A percentile compares a stretch with the other conserved stretches of the same genome.
These are phyloP conservation scores for Drosophila seclusa DNA, from an alignment of 2,888 invertebrate species.

Conservation along the genomic window DNA sequence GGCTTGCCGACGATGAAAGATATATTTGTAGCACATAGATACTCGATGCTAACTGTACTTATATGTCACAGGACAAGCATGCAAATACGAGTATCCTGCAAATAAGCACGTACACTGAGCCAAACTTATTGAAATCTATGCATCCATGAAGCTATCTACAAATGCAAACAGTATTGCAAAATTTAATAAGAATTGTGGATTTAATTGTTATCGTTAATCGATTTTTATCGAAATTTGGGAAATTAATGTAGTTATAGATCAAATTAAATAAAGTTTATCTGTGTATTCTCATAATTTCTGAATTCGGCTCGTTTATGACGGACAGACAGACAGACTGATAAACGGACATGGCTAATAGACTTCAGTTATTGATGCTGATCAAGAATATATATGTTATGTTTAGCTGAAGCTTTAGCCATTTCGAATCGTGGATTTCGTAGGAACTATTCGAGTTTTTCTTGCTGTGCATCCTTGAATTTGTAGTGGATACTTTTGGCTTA, in stretches of 20 bases:
- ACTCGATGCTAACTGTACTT: conserved; percentile 16
- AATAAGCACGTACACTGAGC: neutral
- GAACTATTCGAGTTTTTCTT: neutral
- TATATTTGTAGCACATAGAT: conserved; percentile 59
- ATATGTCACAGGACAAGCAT: neutral
- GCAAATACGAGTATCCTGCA: neutral
- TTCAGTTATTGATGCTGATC: neutral
- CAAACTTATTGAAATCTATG: neutral
- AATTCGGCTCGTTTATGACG: too few relatives aligned
- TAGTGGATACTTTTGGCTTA: conserved; percentile 8
- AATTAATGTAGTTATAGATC: neutral
- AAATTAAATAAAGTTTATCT: neutral
- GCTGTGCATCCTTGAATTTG: conserved; percentile 7
- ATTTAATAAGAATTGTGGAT: too few relatives aligned
- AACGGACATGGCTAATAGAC: neutral
- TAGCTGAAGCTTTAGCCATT: neutral
- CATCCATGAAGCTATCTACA: neutral
- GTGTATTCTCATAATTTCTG: too few relatives aligned
- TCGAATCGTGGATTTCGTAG: neutral
- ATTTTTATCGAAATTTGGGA: neutral
- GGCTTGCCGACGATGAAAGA: conserved; percentile 54
- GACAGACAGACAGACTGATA: too few relatives aligned
- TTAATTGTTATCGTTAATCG: neutral
- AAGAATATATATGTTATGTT: neutral
- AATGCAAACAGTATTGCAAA: neutral